These are phyloP conservation scores for Mayetiola destructor DNA, from an alignment of 2,888 invertebrate genomes.

Conservation along the genomic window DNA sequence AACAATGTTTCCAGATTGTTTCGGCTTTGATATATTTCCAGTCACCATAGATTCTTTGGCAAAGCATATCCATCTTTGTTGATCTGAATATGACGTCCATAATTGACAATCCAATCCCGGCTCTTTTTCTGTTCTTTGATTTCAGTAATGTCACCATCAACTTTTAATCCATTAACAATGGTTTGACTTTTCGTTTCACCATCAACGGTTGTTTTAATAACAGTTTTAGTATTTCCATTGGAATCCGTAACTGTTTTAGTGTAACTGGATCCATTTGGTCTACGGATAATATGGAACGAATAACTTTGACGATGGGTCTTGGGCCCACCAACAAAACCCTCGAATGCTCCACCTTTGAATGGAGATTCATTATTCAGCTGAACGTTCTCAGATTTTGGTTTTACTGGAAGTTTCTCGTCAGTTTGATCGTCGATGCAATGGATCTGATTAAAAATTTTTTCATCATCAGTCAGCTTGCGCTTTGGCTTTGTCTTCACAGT, in stretches of 20 bases:
- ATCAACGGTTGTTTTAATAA: conserved; percentile 35
- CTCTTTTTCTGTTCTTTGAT: conserved; percentile 4
- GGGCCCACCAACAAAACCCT: conserved; percentile 30
- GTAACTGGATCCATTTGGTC: conserved; percentile 44
- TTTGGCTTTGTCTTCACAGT: conserved; percentile 19
- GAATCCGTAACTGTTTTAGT: conserved; percentile 41
- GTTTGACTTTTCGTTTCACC: conserved; percentile 31
- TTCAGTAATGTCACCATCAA: conserved; percentile 5
- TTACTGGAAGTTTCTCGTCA: conserved; percentile 23
- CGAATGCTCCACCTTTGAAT: conserved; percentile 30
- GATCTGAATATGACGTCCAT: conserved; percentile 31
- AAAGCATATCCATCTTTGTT: conserved; percentile 36
- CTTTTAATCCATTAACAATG: conserved; percentile 22
- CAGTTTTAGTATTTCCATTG: conserved; percentile 44
- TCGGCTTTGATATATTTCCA: no score
- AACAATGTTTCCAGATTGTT: no score
- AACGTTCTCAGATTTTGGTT: conserved; percentile 25
- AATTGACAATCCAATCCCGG: conserved; percentile 17
- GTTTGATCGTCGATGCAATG: conserved; percentile 30
- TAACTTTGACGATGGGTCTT: conserved; percentile 40
- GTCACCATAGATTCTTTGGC: conserved; percentile 36
- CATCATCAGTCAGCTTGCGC: conserved; percentile 29
- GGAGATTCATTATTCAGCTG: conserved; percentile 23
- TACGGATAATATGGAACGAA: conserved; percentile 38
- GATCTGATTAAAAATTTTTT: conserved; percentile 31